A percentile compares a stretch with the other conserved stretches of the same genome.
Evolutionary conservation across 2,888 invertebrate species (phyloP).

Genomic region (Lithophane ornitopus): DNA sequence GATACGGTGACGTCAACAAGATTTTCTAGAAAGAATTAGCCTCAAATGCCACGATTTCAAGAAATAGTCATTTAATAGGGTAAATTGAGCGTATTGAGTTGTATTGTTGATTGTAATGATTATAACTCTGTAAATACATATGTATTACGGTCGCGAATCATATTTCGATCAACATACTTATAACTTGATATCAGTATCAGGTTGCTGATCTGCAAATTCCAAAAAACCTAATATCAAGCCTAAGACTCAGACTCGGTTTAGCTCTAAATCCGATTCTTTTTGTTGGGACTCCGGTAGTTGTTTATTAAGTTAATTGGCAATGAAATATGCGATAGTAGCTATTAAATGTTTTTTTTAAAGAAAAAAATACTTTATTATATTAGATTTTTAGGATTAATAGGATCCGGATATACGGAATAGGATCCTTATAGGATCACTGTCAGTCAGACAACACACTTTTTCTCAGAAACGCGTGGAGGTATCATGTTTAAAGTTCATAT

Average conservation of each 20-base stretch:
- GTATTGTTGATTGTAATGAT: not conserved
- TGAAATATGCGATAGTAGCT: not conserved
- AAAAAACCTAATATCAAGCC: too few species aligned
- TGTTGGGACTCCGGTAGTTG: too few species aligned
- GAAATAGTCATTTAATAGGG: not conserved
- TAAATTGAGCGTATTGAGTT: not conserved
- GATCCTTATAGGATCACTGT: too few species aligned
- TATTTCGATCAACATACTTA: not conserved
- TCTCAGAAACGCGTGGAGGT: too few species aligned
- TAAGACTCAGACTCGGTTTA: too few species aligned
- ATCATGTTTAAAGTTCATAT: too few species aligned
- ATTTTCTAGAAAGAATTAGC: not conserved
- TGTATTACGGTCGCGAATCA: too few species aligned
- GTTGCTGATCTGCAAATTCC: not conserved
- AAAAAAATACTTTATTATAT: not conserved
- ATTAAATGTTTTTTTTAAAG: not conserved
- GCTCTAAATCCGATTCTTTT: not conserved
- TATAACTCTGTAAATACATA: not conserved
- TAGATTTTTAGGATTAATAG: too few species aligned
- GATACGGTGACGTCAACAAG: not conserved
- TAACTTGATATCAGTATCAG: not conserved
- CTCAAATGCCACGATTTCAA: not conserved
- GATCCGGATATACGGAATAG: too few species aligned
- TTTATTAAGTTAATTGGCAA: not conserved
- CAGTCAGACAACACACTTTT: too few species aligned